phyloP scores from a whole-genome alignment of 2,888 invertebrate species.

The Apamea crenata region DNA sequence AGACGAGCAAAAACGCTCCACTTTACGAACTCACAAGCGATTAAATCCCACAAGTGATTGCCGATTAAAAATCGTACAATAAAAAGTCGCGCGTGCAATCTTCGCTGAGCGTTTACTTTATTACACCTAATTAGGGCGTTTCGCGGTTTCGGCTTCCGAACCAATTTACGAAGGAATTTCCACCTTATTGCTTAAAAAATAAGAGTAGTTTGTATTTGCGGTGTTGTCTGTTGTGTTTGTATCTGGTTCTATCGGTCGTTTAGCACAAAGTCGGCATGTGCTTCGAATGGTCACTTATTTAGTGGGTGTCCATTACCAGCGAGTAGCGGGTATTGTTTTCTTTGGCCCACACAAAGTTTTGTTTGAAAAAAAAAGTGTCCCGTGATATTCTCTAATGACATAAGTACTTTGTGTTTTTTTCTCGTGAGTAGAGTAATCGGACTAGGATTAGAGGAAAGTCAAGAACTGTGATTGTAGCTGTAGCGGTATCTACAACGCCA shows the following conservation, averaged over 20 bases:
- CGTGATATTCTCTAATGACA: too few species aligned
- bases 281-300: slow-evolving; percentile 71
- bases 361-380: too few species aligned
- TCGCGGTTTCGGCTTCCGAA: slow-evolving; percentile 50
- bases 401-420: too few species aligned
- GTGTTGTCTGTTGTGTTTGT: slow-evolving; percentile 45
- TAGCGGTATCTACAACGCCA: too few species aligned
- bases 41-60: not conserved
- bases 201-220: slow-evolving; percentile 34
- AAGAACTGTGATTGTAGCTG: too few species aligned
- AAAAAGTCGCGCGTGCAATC: slow-evolving; percentile 36
- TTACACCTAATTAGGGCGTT: slow-evolving; percentile 74
- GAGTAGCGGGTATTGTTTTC: slow-evolving; percentile 38
- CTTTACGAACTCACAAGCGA: not conserved
- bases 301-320: slow-evolving; percentile 64
- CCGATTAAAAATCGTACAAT: slow-evolving; percentile 20
- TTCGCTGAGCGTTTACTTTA: slow-evolving; percentile 68
- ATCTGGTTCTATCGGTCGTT: slow-evolving; percentile 68
- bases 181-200: slow-evolving; percentile 29
- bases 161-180: slow-evolving; percentile 33
- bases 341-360: not conserved
- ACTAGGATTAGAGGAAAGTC: too few species aligned
- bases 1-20: not conserved
- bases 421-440: too few species aligned
- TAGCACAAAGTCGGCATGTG: slow-evolving; percentile 75